These are phyloP conservation scores for Lepidonotus clava DNA, from an alignment of 2,888 invertebrate genomes.

Conservation along the genomic window DNA sequence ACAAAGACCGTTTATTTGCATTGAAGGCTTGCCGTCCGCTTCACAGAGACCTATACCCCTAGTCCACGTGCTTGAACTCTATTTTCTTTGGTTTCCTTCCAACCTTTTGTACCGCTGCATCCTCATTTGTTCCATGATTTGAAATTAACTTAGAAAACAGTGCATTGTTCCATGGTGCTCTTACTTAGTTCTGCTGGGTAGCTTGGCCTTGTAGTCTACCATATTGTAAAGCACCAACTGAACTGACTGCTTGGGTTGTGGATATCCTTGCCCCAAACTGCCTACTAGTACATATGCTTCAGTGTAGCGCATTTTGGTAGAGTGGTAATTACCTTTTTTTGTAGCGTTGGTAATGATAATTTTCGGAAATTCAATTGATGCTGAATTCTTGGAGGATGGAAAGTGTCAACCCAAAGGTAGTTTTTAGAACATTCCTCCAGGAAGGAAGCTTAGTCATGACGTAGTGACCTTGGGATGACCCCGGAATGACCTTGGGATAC, in stretches of 20 bases:
- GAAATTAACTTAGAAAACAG: not conserved
- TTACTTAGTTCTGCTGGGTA: slow-evolving; percentile 41
- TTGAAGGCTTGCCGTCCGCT: too few species aligned
- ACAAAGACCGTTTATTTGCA: too few species aligned
- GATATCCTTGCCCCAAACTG: slow-evolving; percentile 21
- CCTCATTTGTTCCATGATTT: too few species aligned
- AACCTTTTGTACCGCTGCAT: too few species aligned
- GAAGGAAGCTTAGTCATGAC: not conserved
- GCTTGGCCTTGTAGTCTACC: not conserved
- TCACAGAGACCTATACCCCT: not conserved
- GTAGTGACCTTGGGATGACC: slow-evolving; percentile 7
- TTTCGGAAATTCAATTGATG: not conserved
- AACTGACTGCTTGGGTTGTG: slow-evolving; percentile 35
- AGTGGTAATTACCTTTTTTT: not conserved
- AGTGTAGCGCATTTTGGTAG: slow-evolving; percentile 35
- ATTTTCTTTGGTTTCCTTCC: not conserved
- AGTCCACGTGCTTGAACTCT: not conserved
- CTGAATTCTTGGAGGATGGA: not conserved
- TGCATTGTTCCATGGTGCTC: not conserved
- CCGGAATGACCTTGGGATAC: too few species aligned
- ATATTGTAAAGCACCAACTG: slow-evolving; percentile 8
- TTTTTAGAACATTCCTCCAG: not conserved
- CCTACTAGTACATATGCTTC: slow-evolving; percentile 42
- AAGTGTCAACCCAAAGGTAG: not conserved
- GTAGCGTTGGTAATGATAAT: not conserved